Conservation (phyloP, 2,113 vertebrate genomes). For the Uria lomvia region DNA sequence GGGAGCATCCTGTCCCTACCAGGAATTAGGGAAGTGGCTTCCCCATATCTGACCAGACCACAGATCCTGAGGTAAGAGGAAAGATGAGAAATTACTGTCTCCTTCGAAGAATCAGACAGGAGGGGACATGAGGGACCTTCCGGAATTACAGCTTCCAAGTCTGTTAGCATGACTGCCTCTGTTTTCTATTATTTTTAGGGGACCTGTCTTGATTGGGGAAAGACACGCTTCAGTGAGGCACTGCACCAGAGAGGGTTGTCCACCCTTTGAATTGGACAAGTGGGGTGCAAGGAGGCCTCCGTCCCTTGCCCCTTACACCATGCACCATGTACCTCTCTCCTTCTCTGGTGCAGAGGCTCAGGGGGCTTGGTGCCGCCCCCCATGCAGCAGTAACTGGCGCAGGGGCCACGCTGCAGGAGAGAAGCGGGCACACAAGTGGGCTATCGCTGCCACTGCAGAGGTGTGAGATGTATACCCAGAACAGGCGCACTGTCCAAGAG, state of each 20-base stretch:
- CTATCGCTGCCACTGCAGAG: not conserved
- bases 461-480: not conserved
- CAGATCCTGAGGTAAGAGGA: not conserved
- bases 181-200: not conserved
- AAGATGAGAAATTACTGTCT: not conserved
- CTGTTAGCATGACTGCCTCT: not conserved
- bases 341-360: not conserved
- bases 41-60: not conserved
- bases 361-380: fast-evolving
- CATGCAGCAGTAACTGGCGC: not conserved
- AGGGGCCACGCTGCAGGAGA: not conserved
- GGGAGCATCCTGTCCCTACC: not conserved
- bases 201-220: not conserved
- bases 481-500: fast-evolving
- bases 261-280: not conserved
- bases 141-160: not conserved
- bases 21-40: not conserved
- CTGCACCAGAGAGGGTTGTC: not conserved
- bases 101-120: not conserved
- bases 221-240: not conserved
- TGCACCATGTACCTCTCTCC: not conserved
- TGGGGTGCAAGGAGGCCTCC: not conserved
- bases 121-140: not conserved
- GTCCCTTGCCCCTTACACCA: not conserved
- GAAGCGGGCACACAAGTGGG: fast-evolving